Evolutionary conservation across 2,113 vertebrate species (phyloP).

Genomic region (Genyomyrus donnyi): DNA sequence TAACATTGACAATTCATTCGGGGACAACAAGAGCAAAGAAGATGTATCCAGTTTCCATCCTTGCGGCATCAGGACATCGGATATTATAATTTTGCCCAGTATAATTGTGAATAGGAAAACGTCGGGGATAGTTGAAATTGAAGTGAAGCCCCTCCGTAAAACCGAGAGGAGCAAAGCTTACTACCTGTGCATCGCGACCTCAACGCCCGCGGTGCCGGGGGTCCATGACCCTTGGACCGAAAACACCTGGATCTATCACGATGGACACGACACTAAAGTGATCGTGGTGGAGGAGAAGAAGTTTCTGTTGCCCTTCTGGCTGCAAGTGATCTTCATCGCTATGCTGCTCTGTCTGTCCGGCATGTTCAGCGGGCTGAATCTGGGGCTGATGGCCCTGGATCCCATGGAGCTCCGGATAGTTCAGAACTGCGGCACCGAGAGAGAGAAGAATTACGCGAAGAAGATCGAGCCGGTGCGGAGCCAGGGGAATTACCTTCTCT

Average conservation of each 20-base stretch:
- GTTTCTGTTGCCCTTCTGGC: constrained; percentile 94
- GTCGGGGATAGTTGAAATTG: constrained; percentile 90
- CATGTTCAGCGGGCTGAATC: constrained; percentile 97
- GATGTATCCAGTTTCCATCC: constrained; percentile 70
- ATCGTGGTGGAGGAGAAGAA: constrained; percentile 97
- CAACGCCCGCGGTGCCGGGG: constrained; percentile 62
- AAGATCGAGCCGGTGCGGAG: constrained; percentile 93
- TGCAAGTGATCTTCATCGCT: constrained; percentile 97
- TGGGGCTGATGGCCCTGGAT: constrained; percentile 97
- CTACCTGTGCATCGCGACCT: constrained; percentile 88
- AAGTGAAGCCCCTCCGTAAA: constrained; percentile 90
- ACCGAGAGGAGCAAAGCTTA: constrained; percentile 93
- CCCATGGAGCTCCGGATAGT: constrained; percentile 98
- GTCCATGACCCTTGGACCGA: constrained; percentile 81
- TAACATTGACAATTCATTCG: constrained; percentile 52
- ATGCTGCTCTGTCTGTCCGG: constrained; percentile 91
- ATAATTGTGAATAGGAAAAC: constrained; percentile 81
- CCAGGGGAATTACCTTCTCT: constrained; percentile 96
- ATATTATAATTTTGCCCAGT: constrained; percentile 83
- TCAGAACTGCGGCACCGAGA: constrained; percentile 95
- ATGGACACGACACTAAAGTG: constrained; percentile 93
- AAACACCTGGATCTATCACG: constrained; percentile 96
- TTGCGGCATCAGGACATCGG: constrained; percentile 92
- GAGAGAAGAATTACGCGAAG: constrained; percentile 93
- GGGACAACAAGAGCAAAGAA: constrained; percentile 60